Evolutionary conservation across 1,140 invertebrate genomes (phyloP).

Genomic region (Meloidogyne floridensis): DNA sequence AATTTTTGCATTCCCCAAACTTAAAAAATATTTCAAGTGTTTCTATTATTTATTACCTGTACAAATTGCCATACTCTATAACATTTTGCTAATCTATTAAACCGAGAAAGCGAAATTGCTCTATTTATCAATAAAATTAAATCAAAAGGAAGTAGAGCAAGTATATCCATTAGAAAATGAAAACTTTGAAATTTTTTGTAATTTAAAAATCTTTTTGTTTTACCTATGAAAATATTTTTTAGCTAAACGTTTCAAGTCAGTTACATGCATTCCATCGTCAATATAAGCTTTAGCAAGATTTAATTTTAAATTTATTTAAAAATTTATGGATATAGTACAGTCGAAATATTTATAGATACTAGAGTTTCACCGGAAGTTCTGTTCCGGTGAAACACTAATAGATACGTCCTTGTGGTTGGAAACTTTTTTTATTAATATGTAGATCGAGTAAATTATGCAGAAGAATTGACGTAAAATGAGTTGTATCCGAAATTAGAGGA

Average conservation of each 20-base stretch:
- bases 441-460: too few relatives aligned
- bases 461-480: too few relatives aligned
- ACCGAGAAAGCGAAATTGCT: slow-evolving; percentile 38
- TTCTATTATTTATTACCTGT: slow-evolving; percentile 1
- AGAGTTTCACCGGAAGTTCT: too few relatives aligned
- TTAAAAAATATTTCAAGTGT: background rate
- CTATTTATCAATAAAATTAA: slow-evolving; percentile 39
- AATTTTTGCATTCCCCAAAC: too few relatives aligned
- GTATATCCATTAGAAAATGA: slow-evolving; percentile 44
- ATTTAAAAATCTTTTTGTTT: slow-evolving; percentile 1
- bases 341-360: too few relatives aligned
- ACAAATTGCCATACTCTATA: slow-evolving; percentile 47
- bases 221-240: slow-evolving; percentile 51
- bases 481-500: too few relatives aligned
- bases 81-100: slow-evolving; percentile 45
- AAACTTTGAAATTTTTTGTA: slow-evolving; percentile 19
- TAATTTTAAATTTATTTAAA: too few relatives aligned
- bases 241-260: slow-evolving; percentile 34
- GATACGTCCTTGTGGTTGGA: too few relatives aligned
- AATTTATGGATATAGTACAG: too few relatives aligned
- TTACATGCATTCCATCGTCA: slow-evolving; percentile 45
- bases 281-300: slow-evolving; percentile 31
- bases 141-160: slow-evolving; percentile 43
- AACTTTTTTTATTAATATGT: too few relatives aligned
- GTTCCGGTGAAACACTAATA: too few relatives aligned